These are phyloP conservation scores for Bucorvus abyssinicus DNA, from an alignment of 2,797 vertebrate genomes.

Conservation along the genomic window DNA sequence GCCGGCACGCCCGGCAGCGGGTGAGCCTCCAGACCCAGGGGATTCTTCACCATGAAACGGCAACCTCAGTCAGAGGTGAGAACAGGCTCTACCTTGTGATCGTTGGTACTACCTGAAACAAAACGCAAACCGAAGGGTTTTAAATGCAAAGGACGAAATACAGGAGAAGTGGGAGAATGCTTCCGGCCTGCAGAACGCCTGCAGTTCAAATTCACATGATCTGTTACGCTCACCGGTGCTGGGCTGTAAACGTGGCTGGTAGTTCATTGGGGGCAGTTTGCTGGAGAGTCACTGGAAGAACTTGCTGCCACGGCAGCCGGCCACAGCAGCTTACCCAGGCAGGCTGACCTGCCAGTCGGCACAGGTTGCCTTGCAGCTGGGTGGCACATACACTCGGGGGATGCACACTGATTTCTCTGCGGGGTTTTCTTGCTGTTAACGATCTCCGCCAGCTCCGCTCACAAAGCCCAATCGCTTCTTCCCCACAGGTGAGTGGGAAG, in stretches of 20 bases:
- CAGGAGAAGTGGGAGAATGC: not conserved
- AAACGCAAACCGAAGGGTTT: not conserved
- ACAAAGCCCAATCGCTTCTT: not conserved
- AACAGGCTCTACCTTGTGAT: not conserved
- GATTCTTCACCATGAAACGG: not conserved
- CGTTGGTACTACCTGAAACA: not conserved
- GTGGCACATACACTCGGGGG: not conserved
- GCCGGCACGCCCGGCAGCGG: not conserved
- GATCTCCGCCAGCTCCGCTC: not conserved
- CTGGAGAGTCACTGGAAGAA: not conserved
- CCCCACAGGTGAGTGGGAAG: not conserved
- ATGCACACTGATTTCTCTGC: not conserved
- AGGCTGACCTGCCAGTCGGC: not conserved
- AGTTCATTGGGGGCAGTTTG: not conserved
- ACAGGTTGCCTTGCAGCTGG: rapidly evolving
- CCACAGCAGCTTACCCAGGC: not conserved
- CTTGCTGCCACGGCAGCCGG: not conserved
- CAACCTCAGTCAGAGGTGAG: not conserved
- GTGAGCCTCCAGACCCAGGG: not conserved
- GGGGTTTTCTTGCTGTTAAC: not conserved
- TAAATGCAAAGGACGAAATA: not conserved
- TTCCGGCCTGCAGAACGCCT: not conserved
- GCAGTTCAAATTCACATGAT: not conserved
- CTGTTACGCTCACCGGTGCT: not conserved
- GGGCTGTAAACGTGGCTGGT: not conserved